phyloP scores from a whole-genome alignment of 2,113 vertebrate species.

The Lepisosteus osseus region DNA sequence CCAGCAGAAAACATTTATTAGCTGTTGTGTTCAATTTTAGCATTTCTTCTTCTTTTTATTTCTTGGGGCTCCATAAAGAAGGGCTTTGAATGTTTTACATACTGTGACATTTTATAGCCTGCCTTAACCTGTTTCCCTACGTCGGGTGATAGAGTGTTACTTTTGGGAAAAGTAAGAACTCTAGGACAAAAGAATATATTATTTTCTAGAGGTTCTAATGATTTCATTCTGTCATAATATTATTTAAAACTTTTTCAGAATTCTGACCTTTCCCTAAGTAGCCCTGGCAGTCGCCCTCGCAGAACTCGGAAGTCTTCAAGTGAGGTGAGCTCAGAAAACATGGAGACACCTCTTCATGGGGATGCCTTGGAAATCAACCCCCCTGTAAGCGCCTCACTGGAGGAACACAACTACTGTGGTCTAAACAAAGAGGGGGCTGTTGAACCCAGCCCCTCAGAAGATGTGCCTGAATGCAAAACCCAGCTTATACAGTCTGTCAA shows the following conservation, averaged over 20 bases:
- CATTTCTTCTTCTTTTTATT: neutral
- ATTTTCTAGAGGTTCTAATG: too few species aligned
- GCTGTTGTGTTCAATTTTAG: neutral
- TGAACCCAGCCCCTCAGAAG: neutral
- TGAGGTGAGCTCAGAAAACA: constrained; percentile 39
- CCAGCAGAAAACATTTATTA: neutral
- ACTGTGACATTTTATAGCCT: too few species aligned
- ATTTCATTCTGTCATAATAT: too few species aligned
- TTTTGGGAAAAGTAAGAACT: too few species aligned
- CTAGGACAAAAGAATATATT: too few species aligned
- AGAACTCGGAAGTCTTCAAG: constrained; percentile 56
- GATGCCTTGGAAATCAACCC: constrained; percentile 32
- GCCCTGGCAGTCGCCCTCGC: constrained; percentile 40
- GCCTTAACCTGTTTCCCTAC: too few species aligned
- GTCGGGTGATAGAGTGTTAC: too few species aligned
- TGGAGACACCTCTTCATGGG: constrained; percentile 42
- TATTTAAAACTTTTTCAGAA: constrained; percentile 29
- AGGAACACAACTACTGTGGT: constrained; percentile 24
- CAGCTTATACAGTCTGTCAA: neutral
- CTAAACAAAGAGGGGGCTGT: constrained; percentile 10
- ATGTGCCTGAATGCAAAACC: neutral
- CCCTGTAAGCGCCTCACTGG: constrained; percentile 5
- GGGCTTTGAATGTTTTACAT: too few species aligned
- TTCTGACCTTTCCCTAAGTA: constrained; percentile 8
- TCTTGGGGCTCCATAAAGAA: neutral